Percentiles rank a stretch among this genome's conserved stretches.
These are phyloP conservation scores for Strongylocentrotus purpuratus DNA, from an alignment of 35 echinoderm and acorn worm species.

Conservation along the genomic window DNA sequence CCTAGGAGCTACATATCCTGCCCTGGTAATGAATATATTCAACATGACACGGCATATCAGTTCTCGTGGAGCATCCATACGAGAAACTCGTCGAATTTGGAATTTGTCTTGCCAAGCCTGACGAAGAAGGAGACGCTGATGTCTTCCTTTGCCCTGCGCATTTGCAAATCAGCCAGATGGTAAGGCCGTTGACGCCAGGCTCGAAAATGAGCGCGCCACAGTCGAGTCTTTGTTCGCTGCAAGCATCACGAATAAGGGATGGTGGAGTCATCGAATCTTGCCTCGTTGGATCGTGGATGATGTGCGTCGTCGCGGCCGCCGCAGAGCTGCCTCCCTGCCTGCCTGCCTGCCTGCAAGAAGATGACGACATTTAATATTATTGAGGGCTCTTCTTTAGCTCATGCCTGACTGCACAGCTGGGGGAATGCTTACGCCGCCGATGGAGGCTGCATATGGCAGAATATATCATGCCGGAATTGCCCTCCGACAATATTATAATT, in stretches of 20 bases:
- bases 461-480: slow-evolving; percentile 27
- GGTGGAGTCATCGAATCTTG: not conserved
- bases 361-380: not conserved
- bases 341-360: not conserved
- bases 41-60: slow-evolving; percentile 1
- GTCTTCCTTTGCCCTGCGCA: slow-evolving; percentile 22
- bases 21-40: not conserved
- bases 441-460: not conserved
- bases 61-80: not conserved
- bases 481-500: slow-evolving; percentile 5
- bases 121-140: not conserved
- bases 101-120: not conserved
- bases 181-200: slow-evolving; percentile 18
- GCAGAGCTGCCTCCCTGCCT: not conserved
- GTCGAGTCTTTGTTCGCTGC: slow-evolving; percentile 34
- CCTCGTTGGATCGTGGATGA: not conserved
- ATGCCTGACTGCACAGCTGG: slow-evolving; percentile 40
- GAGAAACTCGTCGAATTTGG: not conserved
- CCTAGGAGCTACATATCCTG: not conserved
- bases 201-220: slow-evolving; percentile 3
- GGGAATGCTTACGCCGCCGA: not conserved
- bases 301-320: not conserved
- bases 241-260: not conserved
- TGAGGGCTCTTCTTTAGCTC: slow-evolving; percentile 7
- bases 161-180: slow-evolving; percentile 19